These are phyloP conservation scores for Drosophila eugracilis DNA, from an alignment of 1,140 invertebrate genomes.

Conservation along the genomic window DNA sequence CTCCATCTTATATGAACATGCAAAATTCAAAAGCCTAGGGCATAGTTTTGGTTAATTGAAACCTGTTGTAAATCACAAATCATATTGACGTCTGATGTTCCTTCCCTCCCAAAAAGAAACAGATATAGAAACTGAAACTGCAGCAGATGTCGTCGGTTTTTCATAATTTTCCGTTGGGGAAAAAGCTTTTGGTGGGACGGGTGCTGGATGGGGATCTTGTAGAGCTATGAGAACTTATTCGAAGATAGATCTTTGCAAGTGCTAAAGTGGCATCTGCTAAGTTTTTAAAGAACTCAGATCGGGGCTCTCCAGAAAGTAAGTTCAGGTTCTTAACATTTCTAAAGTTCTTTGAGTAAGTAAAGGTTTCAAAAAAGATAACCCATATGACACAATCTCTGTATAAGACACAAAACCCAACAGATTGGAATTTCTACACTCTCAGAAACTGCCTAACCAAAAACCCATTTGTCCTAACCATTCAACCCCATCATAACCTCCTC, in stretches of 20 bases:
- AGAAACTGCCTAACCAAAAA: neutral
- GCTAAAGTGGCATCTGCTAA: neutral
- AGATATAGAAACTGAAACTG: constrained; percentile 27
- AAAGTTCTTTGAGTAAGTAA: no score
- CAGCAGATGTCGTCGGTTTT: constrained; percentile 43
- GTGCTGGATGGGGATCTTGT: constrained; percentile 1
- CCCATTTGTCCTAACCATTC: constrained; percentile 4
- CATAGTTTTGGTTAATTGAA: constrained; percentile 49
- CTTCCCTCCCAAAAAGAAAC: neutral
- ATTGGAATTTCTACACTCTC: neutral
- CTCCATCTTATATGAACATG: constrained; percentile 4
- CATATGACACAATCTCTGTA: neutral
- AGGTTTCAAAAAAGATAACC: no score
- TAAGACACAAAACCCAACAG: constrained; percentile 1
- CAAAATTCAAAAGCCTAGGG: constrained; percentile 33
- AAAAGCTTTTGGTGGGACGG: constrained; percentile 21
- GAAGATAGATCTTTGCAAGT: neutral
- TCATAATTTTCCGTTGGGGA: constrained; percentile 17
- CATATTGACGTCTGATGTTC: constrained; percentile 33
- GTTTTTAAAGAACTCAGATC: neutral
- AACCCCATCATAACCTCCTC: constrained; percentile 13
- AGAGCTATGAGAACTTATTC: constrained; percentile 10
- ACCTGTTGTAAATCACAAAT: constrained; percentile 57
- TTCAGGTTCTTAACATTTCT: no score
- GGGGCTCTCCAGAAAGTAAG: neutral